Evolutionary conservation across 2,797 vertebrate genomes (phyloP).

Genomic region (Otus scops): DNA sequence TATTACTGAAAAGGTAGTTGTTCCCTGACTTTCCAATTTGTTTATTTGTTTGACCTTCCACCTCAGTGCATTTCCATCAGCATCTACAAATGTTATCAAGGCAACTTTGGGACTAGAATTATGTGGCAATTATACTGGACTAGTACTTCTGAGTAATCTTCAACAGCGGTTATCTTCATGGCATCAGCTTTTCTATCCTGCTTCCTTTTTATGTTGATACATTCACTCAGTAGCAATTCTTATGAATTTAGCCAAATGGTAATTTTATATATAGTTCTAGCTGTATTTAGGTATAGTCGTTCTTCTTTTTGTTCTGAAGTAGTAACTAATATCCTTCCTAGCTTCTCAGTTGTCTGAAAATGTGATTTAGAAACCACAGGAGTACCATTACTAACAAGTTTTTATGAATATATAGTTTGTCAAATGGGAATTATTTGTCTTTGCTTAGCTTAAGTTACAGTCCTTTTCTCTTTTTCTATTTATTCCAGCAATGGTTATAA

Average conservation of each 20-base stretch:
- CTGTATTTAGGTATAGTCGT: not conserved
- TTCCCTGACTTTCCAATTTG: not conserved
- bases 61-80: not conserved
- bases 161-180: not conserved
- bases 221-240: not conserved
- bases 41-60: not conserved
- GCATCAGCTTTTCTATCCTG: not conserved
- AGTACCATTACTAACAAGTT: not conserved
- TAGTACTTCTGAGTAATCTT: not conserved
- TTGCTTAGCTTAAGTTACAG: not conserved
- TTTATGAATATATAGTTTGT: not conserved
- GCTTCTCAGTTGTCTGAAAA: not conserved
- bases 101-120: not conserved
- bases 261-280: not conserved
- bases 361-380: not conserved
- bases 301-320: not conserved
- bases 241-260: not conserved
- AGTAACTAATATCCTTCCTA: not conserved
- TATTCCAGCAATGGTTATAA: not conserved
- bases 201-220: not conserved
- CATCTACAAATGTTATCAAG: not conserved
- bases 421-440: not conserved
- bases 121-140: not conserved
- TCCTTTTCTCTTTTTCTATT: not conserved
- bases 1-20: not conserved